phyloP scores from a whole-genome alignment of 1,140 invertebrate genomes.

The Oscheius sp. region DNA sequence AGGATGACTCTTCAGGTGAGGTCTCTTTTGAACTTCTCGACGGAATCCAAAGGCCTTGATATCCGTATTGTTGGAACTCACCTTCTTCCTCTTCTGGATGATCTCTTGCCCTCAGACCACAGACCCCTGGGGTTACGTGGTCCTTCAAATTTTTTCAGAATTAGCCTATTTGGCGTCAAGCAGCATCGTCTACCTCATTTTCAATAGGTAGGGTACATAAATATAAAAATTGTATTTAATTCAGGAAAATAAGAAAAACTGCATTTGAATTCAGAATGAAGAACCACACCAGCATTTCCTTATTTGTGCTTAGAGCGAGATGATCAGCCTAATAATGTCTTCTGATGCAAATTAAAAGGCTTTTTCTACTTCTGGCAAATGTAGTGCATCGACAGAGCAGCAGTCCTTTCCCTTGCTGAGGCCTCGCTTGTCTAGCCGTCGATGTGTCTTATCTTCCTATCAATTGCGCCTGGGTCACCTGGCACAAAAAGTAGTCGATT shows the following conservation, averaged over 20 bases:
- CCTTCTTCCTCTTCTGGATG: not conserved
- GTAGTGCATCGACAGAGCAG: too few relatives aligned
- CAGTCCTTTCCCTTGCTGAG: too few relatives aligned
- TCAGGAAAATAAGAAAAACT: not conserved
- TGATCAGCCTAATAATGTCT: not conserved
- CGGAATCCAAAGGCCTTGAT: not conserved
- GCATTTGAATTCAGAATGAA: not conserved
- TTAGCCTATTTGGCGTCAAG: not conserved
- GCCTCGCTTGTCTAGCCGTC: too few relatives aligned
- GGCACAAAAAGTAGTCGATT: too few relatives aligned
- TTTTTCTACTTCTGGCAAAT: too few relatives aligned
- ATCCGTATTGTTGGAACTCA: not conserved
- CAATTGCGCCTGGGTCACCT: too few relatives aligned
- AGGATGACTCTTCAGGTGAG: not conserved
- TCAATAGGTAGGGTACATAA: not conserved
- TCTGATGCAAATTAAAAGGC: not conserved
- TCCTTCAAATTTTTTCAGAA: not conserved
- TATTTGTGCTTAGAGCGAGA: not conserved
- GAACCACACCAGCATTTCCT: not conserved
- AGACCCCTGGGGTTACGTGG: not conserved
- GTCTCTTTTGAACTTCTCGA: not conserved
- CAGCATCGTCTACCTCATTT: not conserved
- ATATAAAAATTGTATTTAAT: not conserved
- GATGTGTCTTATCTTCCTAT: too few relatives aligned
- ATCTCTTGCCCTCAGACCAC: not conserved